Evolutionary conservation across 2,797 vertebrate species (phyloP).

Genomic region (Macropodus opercularis): DNA sequence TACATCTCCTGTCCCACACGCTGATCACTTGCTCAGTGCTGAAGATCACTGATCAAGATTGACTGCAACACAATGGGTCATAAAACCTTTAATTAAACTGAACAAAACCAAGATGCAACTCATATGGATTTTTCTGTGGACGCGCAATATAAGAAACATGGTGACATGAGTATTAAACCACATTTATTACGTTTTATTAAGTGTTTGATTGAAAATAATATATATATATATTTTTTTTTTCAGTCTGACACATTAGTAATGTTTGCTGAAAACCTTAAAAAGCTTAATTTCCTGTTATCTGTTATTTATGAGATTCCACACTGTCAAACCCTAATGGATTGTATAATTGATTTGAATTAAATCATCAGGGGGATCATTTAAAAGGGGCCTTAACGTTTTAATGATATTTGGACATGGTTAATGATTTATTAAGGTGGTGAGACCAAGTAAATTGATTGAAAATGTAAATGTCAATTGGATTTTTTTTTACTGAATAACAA

Average conservation of each 20-base stretch:
- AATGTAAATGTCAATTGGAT: neutral
- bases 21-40: slow-evolving; percentile 10
- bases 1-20: neutral
- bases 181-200: neutral
- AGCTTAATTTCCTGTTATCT: too few species aligned
- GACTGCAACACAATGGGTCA: neutral
- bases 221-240: neutral
- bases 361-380: neutral
- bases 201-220: neutral
- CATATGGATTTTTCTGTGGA: neutral
- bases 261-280: too few species aligned
- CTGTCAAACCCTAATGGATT: neutral
- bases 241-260: neutral
- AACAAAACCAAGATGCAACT: slow-evolving; percentile 1
- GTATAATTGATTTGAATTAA: neutral
- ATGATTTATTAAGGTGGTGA: neutral
- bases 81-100: slow-evolving; percentile 9
- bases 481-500: neutral
- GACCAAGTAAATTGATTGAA: neutral
- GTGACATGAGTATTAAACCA: neutral
- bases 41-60: slow-evolving; percentile 9
- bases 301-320: neutral
- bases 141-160: neutral
- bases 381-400: neutral
- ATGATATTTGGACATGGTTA: neutral